A percentile compares a stretch with the other conserved stretches of the same genome.
Evolutionary conservation across 2,113 vertebrate genomes (phyloP).

Genomic region (Alexandromys fortis): DNA sequence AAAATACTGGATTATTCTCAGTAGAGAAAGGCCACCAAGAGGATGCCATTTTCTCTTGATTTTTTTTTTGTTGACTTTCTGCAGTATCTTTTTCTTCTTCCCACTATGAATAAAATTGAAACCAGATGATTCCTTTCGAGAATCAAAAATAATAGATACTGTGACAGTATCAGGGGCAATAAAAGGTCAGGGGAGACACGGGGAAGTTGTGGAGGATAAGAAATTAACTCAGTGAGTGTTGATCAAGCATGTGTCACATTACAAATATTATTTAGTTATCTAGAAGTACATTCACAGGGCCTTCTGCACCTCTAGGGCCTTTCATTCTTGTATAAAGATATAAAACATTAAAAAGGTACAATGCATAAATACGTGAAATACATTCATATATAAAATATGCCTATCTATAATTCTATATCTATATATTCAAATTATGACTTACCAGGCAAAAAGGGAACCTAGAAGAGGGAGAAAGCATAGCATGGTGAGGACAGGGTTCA

Average conservation of each 20-base stretch:
- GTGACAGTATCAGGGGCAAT: not conserved
- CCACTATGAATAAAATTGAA: not conserved
- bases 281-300: not conserved
- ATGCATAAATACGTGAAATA: not conserved
- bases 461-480: not conserved
- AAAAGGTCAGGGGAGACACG: not conserved
- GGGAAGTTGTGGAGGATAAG: not conserved
- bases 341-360: not conserved
- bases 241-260: not conserved
- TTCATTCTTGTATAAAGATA: not conserved
- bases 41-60: not conserved
- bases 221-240: not conserved
- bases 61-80: not conserved
- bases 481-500: too few species aligned
- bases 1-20: not conserved
- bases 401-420: not conserved
- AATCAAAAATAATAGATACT: not conserved
- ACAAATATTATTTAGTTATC: not conserved
- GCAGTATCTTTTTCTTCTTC: not conserved
- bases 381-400: not conserved
- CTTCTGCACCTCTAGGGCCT: not conserved
- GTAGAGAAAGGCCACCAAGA: accelerated
- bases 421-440: not conserved
- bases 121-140: not conserved
- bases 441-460: not conserved